phyloP scores from a whole-genome alignment of 2,113 vertebrate genomes.

The Prunella himalayana region DNA sequence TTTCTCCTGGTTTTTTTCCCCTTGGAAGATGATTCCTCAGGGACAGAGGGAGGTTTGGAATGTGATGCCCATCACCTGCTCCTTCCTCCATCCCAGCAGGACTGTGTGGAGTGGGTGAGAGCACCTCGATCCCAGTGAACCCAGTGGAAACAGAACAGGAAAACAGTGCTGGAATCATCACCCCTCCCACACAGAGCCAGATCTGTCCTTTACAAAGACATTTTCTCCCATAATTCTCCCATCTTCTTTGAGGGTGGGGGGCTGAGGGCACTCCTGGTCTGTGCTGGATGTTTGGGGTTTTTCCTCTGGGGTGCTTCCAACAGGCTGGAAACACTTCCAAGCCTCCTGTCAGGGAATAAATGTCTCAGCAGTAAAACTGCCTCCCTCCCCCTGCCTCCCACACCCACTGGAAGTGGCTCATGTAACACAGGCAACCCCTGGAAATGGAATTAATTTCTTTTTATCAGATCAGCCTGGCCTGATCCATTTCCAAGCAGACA shows the following conservation, averaged over 20 bases:
- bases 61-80: neutral
- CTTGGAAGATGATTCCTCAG: neutral
- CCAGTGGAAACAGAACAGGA: neutral
- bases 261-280: neutral
- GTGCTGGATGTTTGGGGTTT: neutral
- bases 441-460: neutral
- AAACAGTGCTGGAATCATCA: accelerated
- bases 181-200: neutral
- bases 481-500: neutral
- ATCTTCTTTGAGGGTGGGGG: neutral
- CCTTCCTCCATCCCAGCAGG: neutral
- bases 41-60: neutral
- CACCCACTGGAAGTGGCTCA: neutral
- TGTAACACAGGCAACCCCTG: neutral
- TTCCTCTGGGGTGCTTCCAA: neutral
- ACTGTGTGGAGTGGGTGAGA: accelerated
- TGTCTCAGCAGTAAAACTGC: neutral
- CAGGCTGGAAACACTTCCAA: neutral
- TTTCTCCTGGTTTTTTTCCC: neutral
- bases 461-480: neutral
- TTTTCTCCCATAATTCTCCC: neutral
- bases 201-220: neutral
- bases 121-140: neutral
- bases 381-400: neutral
- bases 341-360: neutral